Evolutionary conservation across 2,888 invertebrate genomes (phyloP).

Genomic region (Hipparchia sbordonii): DNA sequence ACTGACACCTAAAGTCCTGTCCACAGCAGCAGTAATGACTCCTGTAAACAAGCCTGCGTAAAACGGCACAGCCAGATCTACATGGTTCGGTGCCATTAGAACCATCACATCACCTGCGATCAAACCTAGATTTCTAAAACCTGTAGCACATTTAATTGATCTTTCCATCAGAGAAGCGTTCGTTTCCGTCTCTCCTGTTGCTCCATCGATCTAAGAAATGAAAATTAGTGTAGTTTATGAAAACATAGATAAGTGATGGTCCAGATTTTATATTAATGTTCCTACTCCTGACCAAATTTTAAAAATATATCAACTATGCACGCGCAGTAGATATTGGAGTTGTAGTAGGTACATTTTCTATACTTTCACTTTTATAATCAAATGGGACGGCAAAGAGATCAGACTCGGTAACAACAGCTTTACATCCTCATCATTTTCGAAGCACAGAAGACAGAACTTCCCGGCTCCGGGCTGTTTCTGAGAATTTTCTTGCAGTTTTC

Average conservation of each 20-base stretch:
- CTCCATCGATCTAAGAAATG: slow-evolving; percentile 41
- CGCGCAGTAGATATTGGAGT: too few species aligned
- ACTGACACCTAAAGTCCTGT: slow-evolving; percentile 55
- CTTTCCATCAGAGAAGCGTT: slow-evolving; percentile 57
- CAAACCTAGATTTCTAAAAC: slow-evolving; percentile 61
- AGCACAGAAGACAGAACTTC: too few species aligned
- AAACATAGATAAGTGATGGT: background rate
- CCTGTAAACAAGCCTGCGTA: slow-evolving; percentile 74
- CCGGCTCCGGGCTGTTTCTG: too few species aligned
- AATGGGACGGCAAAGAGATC: too few species aligned
- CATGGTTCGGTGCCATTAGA: slow-evolving; percentile 70
- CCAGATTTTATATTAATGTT: background rate
- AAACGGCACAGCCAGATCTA: slow-evolving; percentile 68
- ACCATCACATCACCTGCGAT: slow-evolving; percentile 67
- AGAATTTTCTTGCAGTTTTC: too few species aligned
- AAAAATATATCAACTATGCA: too few species aligned
- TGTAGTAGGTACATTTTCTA: too few species aligned
- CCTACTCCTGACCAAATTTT: too few species aligned
- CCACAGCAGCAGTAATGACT: slow-evolving; percentile 55
- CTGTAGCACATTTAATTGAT: slow-evolving; percentile 60
- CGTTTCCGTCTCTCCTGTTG: slow-evolving; percentile 60
- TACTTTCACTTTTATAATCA: too few species aligned
- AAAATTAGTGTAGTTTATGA: background rate
- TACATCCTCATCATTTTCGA: too few species aligned
- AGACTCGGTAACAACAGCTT: too few species aligned